Percentiles rank a stretch among this genome's conserved stretches.
phyloP scores from a whole-genome alignment of 2,888 invertebrate species.

The Eurytoma adleriae region DNA sequence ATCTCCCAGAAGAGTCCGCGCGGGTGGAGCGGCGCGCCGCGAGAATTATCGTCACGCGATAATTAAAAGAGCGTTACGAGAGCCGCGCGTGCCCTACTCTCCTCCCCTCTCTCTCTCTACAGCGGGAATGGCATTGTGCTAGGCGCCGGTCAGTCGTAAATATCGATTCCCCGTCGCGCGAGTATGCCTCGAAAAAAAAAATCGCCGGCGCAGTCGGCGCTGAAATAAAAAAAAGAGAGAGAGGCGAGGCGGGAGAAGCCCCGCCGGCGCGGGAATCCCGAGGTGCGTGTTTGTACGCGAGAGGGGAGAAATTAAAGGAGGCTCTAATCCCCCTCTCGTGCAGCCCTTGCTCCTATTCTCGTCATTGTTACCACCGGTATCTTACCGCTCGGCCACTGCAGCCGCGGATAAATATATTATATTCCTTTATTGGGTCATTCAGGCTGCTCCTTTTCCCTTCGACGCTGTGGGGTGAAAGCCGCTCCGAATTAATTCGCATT shows the following conservation, averaged over 20 bases:
- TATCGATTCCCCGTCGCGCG: constrained; percentile 49
- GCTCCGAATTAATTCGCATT: no score
- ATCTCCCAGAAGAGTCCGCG: neutral
- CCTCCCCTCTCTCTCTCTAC: neutral
- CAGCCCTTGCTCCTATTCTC: no score
- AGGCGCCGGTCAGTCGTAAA: constrained; percentile 43
- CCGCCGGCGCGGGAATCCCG: no score
- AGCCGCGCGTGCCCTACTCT: constrained; percentile 7
- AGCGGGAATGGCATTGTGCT: constrained; percentile 14
- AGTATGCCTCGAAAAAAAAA: neutral
- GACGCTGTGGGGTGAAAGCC: no score
- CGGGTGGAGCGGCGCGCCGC: constrained; percentile 2
- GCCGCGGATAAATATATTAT: no score
- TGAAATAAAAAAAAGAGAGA: constrained; percentile 11
- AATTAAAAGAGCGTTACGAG: constrained; percentile 51
- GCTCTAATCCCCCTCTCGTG: constrained; percentile 33
- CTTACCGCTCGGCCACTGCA: no score
- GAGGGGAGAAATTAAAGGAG: constrained; percentile 43
- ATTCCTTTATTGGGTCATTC: no score
- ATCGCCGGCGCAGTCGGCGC: neutral
- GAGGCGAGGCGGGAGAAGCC: neutral
- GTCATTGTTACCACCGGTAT: no score
- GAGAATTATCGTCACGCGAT: constrained; percentile 54
- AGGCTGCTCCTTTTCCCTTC: no score
- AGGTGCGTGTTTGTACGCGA: no score